phyloP scores from a whole-genome alignment of 2,113 vertebrate genomes.

The Heteronetta atricapilla region DNA sequence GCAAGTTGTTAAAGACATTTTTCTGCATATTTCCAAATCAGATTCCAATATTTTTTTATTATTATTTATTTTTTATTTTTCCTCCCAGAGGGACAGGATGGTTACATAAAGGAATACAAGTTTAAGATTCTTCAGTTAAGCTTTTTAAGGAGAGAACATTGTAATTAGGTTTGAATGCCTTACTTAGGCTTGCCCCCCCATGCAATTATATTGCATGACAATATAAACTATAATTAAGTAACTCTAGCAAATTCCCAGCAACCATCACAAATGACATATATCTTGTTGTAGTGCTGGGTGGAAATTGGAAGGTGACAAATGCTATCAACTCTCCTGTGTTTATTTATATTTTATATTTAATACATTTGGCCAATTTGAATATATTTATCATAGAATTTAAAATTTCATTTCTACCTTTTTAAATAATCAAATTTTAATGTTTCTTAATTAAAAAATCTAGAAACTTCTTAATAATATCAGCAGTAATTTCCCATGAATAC shows the following conservation, averaged over 20 bases:
- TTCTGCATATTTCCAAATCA: not conserved
- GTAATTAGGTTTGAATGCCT: not conserved
- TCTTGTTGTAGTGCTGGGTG: fast-evolving
- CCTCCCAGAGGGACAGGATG: not conserved
- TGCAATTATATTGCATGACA: not conserved
- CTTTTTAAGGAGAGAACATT: not conserved
- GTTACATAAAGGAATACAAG: not conserved
- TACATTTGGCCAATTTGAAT: not conserved
- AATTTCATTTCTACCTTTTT: not conserved
- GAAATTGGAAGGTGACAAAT: not conserved
- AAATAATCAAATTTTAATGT: not conserved
- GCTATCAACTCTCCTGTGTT: not conserved
- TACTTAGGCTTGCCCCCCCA: not conserved
- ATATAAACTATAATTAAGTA: not conserved
- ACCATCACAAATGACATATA: not conserved
- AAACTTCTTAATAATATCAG: not conserved
- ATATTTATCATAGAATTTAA: not conserved
- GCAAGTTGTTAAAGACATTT: not conserved
- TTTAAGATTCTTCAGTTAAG: not conserved
- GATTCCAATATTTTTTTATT: not conserved
- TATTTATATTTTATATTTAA: not conserved
- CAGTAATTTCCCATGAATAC: not conserved
- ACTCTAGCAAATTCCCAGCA: not conserved
- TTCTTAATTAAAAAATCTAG: not conserved
- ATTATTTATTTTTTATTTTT: not conserved